phyloP scores from a whole-genome alignment of 2,888 invertebrate genomes.

The Netelia virgata region DNA sequence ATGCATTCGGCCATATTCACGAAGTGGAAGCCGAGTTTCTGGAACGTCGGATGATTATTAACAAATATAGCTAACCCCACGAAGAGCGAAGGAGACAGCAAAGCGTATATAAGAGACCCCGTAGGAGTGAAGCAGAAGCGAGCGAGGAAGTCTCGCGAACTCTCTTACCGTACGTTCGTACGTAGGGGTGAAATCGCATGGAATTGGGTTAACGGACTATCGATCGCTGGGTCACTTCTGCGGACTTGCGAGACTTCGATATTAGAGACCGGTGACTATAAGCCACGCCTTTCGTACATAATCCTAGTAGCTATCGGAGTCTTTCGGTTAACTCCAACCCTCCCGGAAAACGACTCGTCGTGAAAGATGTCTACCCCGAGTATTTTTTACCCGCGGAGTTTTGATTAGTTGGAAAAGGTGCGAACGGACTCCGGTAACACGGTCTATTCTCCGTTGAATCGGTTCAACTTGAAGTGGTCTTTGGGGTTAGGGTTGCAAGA shows the following conservation, averaged over 20 bases:
- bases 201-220: conserved; percentile 73
- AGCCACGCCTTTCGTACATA: neutral
- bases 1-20: too few relatives aligned
- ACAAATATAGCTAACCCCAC: conserved; percentile 15
- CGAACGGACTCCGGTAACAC: too few relatives aligned
- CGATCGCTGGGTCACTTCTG: conserved; percentile 65
- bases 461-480: too few relatives aligned
- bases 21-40: conserved; percentile 25
- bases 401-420: too few relatives aligned
- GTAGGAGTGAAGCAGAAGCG: conserved; percentile 17
- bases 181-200: conserved; percentile 64
- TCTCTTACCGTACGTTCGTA: conserved; percentile 1
- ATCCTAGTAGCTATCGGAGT: too few relatives aligned
- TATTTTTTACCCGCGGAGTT: too few relatives aligned
- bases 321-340: too few relatives aligned
- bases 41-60: conserved; percentile 44
- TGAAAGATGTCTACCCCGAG: too few relatives aligned
- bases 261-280: neutral
- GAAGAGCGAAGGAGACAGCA: conserved; percentile 7
- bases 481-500: too few relatives aligned
- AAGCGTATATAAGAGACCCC: conserved; percentile 18
- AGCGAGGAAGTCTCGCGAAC: conserved; percentile 34
- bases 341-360: too few relatives aligned
- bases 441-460: too few relatives aligned
- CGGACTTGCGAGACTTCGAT: conserved; percentile 55